These are phyloP conservation scores for Xiphophorus couchianus DNA, from an alignment of 2,113 vertebrate species.

Conservation along the genomic window DNA sequence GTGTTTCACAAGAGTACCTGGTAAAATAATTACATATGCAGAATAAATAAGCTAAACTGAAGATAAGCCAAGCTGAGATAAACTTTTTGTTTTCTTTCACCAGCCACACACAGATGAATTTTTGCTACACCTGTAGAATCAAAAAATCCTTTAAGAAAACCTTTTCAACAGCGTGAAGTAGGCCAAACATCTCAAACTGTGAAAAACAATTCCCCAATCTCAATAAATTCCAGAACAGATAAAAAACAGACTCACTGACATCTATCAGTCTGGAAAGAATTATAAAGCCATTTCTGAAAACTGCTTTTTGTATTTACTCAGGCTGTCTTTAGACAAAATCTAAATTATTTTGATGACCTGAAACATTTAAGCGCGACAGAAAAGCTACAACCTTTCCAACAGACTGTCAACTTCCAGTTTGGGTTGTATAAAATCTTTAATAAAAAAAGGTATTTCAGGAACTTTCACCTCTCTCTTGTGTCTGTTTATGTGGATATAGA, in stretches of 20 bases:
- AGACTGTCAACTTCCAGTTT: not conserved
- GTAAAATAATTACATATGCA: too few species aligned
- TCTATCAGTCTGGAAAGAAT: not conserved
- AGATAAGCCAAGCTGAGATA: too few species aligned
- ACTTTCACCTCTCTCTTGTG: constrained; percentile 21
- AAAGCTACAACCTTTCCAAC: not conserved
- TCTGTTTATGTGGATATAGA: constrained; percentile 46
- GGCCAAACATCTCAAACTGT: not conserved
- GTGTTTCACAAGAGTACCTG: too few species aligned
- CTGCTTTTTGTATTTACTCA: not conserved
- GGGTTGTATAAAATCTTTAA: constrained; percentile 19
- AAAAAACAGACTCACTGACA: not conserved
- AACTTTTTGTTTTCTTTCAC: not conserved
- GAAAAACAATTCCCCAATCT: not conserved
- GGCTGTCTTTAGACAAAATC: not conserved
- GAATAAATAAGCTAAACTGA: too few species aligned
- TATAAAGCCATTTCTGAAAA: not conserved
- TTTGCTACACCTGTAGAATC: not conserved
- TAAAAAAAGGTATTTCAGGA: constrained; percentile 18
- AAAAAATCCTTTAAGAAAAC: not conserved
- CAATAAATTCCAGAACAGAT: not conserved
- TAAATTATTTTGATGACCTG: not conserved
- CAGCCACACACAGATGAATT: not conserved
- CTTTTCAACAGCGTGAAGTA: not conserved
- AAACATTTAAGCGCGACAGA: not conserved